A percentile compares a stretch with the other conserved stretches of the same genome.
Conservation (phyloP, 2,888 invertebrate genomes). For the Acronicta aceris region DNA sequence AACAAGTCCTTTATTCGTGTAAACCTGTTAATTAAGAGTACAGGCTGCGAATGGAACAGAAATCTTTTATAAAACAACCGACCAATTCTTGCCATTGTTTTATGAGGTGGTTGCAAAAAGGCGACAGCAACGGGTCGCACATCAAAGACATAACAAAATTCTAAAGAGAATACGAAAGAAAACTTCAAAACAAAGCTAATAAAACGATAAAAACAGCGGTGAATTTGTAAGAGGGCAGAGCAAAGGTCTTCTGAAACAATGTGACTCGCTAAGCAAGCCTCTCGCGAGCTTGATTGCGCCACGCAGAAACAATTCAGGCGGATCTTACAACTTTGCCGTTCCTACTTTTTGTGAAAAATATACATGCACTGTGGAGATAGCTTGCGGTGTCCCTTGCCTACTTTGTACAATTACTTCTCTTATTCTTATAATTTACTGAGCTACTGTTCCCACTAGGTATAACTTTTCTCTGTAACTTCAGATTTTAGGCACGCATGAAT, state of each 20-base stretch:
- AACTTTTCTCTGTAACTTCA: slow-evolving; percentile 25
- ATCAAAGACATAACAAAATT: slow-evolving; percentile 75
- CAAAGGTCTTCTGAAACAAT: slow-evolving; percentile 78
- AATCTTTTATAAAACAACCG: slow-evolving; percentile 48
- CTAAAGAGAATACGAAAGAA: slow-evolving; percentile 70
- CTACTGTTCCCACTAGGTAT: slow-evolving; percentile 6
- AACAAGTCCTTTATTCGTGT: slow-evolving; percentile 33
- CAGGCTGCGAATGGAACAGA: slow-evolving; percentile 35
- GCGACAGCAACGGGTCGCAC: slow-evolving; percentile 55
- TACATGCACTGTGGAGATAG: slow-evolving; percentile 36
- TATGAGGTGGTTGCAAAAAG: slow-evolving; percentile 50
- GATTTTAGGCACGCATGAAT: slow-evolving; percentile 39
- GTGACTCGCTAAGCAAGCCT: slow-evolving; percentile 70
- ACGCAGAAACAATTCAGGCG: slow-evolving; percentile 64
- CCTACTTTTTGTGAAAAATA: slow-evolving; percentile 48
- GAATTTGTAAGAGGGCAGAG: slow-evolving; percentile 75
- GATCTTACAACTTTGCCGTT: slow-evolving; percentile 63
- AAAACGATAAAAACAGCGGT: slow-evolving; percentile 80
- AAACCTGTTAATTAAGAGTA: slow-evolving; percentile 51
- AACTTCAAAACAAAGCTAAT: slow-evolving; percentile 81
- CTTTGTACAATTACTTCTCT: slow-evolving; percentile 22
- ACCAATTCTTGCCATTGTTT: slow-evolving; percentile 55
- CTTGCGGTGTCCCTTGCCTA: slow-evolving; percentile 17
- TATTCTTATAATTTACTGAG: slow-evolving; percentile 19
- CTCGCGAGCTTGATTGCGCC: slow-evolving; percentile 68